A percentile compares a stretch with the other conserved stretches of the same genome.
phyloP scores from a whole-genome alignment of 1,140 invertebrate genomes.

The Cydia splendana region DNA sequence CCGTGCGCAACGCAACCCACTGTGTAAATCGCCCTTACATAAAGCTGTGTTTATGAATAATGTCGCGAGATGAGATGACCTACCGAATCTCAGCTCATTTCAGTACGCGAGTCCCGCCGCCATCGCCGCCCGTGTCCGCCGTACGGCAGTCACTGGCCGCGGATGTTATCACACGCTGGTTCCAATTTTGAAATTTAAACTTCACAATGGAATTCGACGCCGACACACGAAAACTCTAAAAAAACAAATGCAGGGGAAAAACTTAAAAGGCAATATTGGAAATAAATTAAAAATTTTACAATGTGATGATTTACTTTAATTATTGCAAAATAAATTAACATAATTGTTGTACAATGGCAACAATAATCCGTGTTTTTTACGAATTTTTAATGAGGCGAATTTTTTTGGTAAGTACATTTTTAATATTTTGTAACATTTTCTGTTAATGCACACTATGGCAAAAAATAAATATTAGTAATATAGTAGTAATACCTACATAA shows the following conservation, averaged over 20 bases:
- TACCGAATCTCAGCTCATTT: slow-evolving; percentile 58
- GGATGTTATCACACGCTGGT: slow-evolving; percentile 37
- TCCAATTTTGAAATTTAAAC: slow-evolving; percentile 22
- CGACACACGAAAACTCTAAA: slow-evolving; percentile 35
- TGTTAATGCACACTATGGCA: too few species aligned
- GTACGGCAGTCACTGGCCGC: slow-evolving; percentile 47
- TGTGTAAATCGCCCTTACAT: slow-evolving; percentile 26
- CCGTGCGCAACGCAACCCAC: background rate
- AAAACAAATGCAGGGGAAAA: slow-evolving; percentile 34
- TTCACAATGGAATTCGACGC: slow-evolving; percentile 22
- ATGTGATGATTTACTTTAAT: background rate
- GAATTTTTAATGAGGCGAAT: slow-evolving; percentile 55
- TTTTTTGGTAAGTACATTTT: slow-evolving; percentile 60
- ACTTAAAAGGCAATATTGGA: slow-evolving; percentile 39
- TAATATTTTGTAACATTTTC: slow-evolving; percentile 8
- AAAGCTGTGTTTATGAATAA: slow-evolving; percentile 32
- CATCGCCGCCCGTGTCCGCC: slow-evolving; percentile 37
- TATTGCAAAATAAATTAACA: slow-evolving; percentile 21
- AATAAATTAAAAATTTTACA: slow-evolving; percentile 38
- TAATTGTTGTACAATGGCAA: slow-evolving; percentile 45
- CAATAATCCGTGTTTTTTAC: slow-evolving; percentile 49
- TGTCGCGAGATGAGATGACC: slow-evolving; percentile 51
- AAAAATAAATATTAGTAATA: too few species aligned
- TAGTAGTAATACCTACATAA: too few species aligned
- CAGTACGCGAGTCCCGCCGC: slow-evolving; percentile 43